A percentile compares a stretch with the other conserved stretches of the same genome.
Conservation (phyloP, 2,113 vertebrate genomes). For the Prunella fulvescens region DNA sequence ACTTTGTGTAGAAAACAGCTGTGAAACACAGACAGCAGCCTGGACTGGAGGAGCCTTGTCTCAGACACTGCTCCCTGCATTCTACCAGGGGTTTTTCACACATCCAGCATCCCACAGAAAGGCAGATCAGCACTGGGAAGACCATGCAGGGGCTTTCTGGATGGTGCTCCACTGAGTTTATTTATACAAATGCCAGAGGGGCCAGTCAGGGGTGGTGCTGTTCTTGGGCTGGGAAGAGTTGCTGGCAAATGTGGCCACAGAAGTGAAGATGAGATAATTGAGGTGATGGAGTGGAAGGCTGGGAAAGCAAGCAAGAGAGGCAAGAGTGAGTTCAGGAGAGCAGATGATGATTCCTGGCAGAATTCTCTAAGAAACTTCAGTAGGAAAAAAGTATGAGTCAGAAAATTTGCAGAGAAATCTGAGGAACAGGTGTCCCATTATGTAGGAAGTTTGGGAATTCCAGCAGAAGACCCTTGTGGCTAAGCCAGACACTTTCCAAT, state of each 20-base stretch:
- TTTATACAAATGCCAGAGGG: not conserved
- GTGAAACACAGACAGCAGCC: not conserved
- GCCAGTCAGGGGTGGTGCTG: fast-evolving
- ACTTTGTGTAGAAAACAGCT: not conserved
- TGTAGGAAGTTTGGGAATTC: not conserved
- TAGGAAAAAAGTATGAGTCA: not conserved
- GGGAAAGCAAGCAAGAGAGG: not conserved
- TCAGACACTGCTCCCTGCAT: not conserved
- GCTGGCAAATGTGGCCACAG: not conserved
- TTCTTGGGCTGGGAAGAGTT: not conserved
- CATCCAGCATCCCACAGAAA: not conserved
- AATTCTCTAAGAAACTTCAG: not conserved
- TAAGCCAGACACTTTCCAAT: not conserved
- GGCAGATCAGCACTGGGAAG: not conserved
- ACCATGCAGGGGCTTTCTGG: not conserved
- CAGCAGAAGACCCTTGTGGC: not conserved
- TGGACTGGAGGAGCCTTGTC: not conserved
- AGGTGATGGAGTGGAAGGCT: not conserved
- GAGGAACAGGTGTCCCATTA: not conserved
- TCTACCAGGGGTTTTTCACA: not conserved
- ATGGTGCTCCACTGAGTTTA: not conserved
- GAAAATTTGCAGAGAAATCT: not conserved
- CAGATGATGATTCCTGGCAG: not conserved
- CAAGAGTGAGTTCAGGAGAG: not conserved
- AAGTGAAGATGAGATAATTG: not conserved